Evolutionary conservation across 2,888 invertebrate genomes (phyloP), one percentile per base, ranked within the genome.

Genomic region (Sicus ferrugineus): DNA sequence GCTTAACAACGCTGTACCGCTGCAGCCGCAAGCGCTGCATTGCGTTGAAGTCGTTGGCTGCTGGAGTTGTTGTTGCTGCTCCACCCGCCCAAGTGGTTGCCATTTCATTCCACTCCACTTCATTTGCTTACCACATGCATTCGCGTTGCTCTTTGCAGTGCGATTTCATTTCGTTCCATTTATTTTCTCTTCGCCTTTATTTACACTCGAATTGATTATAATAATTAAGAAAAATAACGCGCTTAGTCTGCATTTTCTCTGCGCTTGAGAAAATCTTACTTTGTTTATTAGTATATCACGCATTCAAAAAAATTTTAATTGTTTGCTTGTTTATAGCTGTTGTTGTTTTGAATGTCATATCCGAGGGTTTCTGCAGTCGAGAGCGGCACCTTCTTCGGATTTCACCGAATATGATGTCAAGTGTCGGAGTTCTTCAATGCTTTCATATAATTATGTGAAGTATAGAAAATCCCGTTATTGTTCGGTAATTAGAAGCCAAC

Each of bases 191-290:
- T 67, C 2, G 21, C 42, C 58, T 67, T 67, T 56, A 58, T 21
- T 58, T 23, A 59, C 58, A 67, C 48, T 59, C 48, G 58, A 67
- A 67, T 67, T 30, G 67, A 67, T 67, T 59, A 59, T 59, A 59
- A 59, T 48, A 67, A 58, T 58, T 31, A 30, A 31, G 50, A 64
- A 54, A 65, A 65, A 26, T 26, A 61, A 30, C 23, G n/a, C 62
- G 54, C 62, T 68, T 52, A n/a, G 52, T 52, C 54, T 48, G 67
- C 48, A 67, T 46, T 67, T 56, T 42, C 30, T 56, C 7, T 52
- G 19, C 16, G 62, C 28, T 19, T 28, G 54, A 7, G 54, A 54
- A 54, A 23, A 54, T 54, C 14, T 11, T 54, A 11, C 23, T 11
- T 11, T 23, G 19, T 52, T 54, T 54, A 28, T 54, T 54, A 54